A percentile compares a stretch with the other conserved stretches of the same genome.
Conservation (phyloP, 2,113 vertebrate genomes). For the Misgurnus anguillicaudatus region DNA sequence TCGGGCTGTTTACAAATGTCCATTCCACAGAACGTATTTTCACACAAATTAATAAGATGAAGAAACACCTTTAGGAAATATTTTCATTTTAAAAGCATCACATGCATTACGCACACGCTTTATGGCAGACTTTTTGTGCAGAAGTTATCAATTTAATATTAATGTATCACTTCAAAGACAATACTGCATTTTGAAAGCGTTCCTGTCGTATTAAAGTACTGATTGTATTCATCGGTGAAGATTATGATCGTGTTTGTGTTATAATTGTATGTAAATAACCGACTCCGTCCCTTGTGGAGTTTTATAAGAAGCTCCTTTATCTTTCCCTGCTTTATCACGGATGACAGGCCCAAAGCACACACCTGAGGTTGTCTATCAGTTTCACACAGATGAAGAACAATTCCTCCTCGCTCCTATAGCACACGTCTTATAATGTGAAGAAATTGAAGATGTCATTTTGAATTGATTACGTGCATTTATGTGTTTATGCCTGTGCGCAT, state of each 20-base stretch:
- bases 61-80: constrained; percentile 30
- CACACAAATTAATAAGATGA: constrained; percentile 39
- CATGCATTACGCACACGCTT: background rate
- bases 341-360: constrained; percentile 24
- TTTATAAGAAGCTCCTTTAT: constrained; percentile 6
- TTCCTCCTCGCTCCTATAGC: background rate
- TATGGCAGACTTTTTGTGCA: background rate
- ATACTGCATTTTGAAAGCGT: too few relatives aligned
- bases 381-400: constrained; percentile 29
- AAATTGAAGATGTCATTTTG: constrained; percentile 29
- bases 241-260: constrained; percentile 14
- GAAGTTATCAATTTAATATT: too few relatives aligned
- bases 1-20: constrained; percentile 49
- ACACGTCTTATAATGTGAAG: constrained; percentile 6
- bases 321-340: constrained; percentile 15
- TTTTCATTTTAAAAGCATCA: constrained; percentile 23
- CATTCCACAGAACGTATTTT: constrained; percentile 40
- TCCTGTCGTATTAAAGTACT: background rate
- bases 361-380: constrained; percentile 39
- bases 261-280: constrained; percentile 13
- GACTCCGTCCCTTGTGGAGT: background rate
- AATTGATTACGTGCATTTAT: constrained; percentile 17
- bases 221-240: constrained; percentile 17
- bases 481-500: background rate
- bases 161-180: too few relatives aligned